Evolutionary conservation across 2,113 vertebrate species (phyloP).

Genomic region (Brienomyrus longianalis): DNA sequence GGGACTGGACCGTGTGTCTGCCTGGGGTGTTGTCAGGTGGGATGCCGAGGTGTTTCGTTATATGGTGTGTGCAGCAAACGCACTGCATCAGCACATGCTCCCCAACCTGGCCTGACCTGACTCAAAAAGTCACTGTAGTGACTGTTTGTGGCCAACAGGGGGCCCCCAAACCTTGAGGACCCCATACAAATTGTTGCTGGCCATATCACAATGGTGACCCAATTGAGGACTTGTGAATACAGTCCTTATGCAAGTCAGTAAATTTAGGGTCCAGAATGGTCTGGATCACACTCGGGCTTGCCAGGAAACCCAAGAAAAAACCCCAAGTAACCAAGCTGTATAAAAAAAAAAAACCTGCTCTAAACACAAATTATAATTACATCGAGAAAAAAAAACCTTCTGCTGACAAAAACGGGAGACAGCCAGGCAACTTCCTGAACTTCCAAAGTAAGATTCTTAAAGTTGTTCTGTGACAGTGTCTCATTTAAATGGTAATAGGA

Average conservation of each 20-base stretch:
- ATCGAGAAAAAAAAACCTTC: not conserved
- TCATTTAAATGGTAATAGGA: conserved; percentile 7
- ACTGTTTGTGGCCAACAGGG: not conserved
- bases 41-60: too few species aligned
- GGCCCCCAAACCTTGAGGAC: not conserved
- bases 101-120: too few species aligned
- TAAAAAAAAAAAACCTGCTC: not conserved
- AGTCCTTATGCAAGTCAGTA: not conserved
- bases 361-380: not conserved
- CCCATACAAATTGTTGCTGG: not conserved
- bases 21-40: too few species aligned
- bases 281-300: not conserved
- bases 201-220: not conserved
- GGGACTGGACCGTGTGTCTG: too few species aligned
- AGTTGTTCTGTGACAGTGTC: not conserved
- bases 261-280: not conserved
- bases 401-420: not conserved
- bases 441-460: not conserved
- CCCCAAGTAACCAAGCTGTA: not conserved
- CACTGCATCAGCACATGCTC: too few species aligned
- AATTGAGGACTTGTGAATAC: not conserved
- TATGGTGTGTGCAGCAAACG: too few species aligned
- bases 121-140: not conserved
- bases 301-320: not conserved
- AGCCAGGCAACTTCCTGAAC: not conserved